Base-by-base conservation (phyloP, 2,888 invertebrate genomes). In the Hemaris fuciformis region DNA sequence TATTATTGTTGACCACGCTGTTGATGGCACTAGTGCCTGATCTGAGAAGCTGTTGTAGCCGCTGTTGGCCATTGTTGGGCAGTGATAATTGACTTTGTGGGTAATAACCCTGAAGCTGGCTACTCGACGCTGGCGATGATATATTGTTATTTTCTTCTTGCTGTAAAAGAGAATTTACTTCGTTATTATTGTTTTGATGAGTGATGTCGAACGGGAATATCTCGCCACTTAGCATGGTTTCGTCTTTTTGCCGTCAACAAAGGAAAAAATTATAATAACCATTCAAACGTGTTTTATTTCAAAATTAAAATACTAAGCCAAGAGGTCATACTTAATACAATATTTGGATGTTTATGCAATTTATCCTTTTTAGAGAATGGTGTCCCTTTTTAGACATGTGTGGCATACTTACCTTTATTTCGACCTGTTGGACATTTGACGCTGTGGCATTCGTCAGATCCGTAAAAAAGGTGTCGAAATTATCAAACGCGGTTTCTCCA, bases 401-500 rank as follows among this genome's bases (percentile, higher is more conserved):
- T n/a, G n/a, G n/a, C 45, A 48, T 20, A 53, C 84, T 81, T 82
- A 95, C 96, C 94, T 96, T 96, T 77, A 96, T 95, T 83, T 95
- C 95, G 72, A 95, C 82, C 66, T 89, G 91, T 59, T 91, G 91
- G 61, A 82, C 89, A 57, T 79, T 75, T 67, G 96, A 95, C 72
- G 97, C 97, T 59, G 90, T 91, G 38, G 94, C 93, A 68, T 94
- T 94, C 57, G 96, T 96, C 76, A 97, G 93, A 84, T 97, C 96
- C 64, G 96, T 95, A 74, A 97, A 94, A 79, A 97, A 95, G 71
- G 95, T 96, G 79, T 98, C 98, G 73, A 98, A 94, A 84, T 94
- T 94, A 69, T 98, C 97, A 79, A 98, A 97, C 64, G 96, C 95
- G 60, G 96, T 95, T 76, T 97, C 97, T 38, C 96, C 96, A 46